phyloP scores from a whole-genome alignment of 2,888 invertebrate species.

The Scaeva pyrastri region DNA sequence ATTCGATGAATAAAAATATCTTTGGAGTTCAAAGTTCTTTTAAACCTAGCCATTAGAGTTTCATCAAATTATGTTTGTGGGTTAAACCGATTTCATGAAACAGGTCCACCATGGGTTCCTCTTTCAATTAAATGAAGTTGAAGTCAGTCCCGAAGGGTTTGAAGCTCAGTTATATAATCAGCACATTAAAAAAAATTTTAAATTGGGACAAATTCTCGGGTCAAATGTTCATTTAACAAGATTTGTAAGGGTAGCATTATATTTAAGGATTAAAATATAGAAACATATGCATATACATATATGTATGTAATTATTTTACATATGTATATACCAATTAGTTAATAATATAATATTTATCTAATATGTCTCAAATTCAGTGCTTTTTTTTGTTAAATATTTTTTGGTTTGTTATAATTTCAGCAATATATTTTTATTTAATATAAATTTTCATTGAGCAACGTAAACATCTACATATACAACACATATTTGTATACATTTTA shows the following conservation, averaged over 20 bases:
- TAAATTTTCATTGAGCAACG: constrained; percentile 52
- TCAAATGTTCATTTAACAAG: background rate
- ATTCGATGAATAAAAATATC: no score
- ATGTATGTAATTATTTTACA: background rate
- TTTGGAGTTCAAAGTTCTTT: no score
- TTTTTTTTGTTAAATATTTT: constrained; percentile 27
- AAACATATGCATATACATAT: constrained; percentile 14
- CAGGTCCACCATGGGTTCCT: no score
- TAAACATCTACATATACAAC: constrained; percentile 8
- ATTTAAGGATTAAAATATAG: constrained; percentile 8
- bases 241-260: constrained; percentile 16
- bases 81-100: no score
- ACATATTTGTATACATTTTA: constrained; percentile 4
- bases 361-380: constrained; percentile 40
- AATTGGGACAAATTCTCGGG: background rate
- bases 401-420: constrained; percentile 2
- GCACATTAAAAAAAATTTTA: background rate
- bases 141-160: no score
- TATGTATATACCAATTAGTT: constrained; percentile 10
- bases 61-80: no score
- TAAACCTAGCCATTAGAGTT: no score
- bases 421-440: constrained; percentile 15
- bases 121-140: no score
- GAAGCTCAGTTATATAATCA: no score
- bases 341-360: constrained; percentile 18